phyloP scores from a whole-genome alignment of 1,140 invertebrate genomes.

The Drosophila baimaii region DNA sequence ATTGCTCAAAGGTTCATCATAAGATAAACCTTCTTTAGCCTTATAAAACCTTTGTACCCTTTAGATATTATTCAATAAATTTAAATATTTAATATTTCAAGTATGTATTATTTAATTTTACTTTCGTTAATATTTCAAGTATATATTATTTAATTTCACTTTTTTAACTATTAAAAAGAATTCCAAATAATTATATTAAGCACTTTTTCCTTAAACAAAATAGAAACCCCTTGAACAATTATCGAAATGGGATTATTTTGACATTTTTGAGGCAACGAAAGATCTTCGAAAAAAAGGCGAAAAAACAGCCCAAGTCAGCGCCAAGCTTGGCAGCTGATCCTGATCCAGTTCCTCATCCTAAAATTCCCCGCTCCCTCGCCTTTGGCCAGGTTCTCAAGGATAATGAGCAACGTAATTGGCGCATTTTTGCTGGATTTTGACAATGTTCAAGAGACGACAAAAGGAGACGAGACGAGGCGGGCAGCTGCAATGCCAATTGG shows the following conservation, averaged over 20 bases:
- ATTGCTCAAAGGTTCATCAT: no score
- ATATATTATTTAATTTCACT: background rate
- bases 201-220: no score
- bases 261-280: background rate
- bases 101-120: no score
- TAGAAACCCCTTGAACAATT: background rate
- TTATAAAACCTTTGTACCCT: no score
- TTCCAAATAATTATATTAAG: background rate
- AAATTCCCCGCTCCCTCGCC: constrained; percentile 6
- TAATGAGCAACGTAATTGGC: constrained; percentile 71
- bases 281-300: background rate
- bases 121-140: no score
- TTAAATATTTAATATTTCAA: background rate
- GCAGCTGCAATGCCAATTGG: constrained; percentile 50
- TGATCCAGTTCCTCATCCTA: background rate
- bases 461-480: constrained; percentile 19
- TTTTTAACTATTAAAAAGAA: no score
- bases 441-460: constrained; percentile 46
- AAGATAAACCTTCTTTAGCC: no score
- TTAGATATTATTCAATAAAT: background rate
- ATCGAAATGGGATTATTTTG: constrained; percentile 7
- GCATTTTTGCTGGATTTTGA: constrained; percentile 57
- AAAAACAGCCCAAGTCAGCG: constrained; percentile 5
- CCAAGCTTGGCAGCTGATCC: constrained; percentile 24
- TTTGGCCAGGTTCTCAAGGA: constrained; percentile 25